These are phyloP conservation scores for Zaprionus capensis DNA, from an alignment of 1,140 invertebrate species.

Conservation along the genomic window DNA sequence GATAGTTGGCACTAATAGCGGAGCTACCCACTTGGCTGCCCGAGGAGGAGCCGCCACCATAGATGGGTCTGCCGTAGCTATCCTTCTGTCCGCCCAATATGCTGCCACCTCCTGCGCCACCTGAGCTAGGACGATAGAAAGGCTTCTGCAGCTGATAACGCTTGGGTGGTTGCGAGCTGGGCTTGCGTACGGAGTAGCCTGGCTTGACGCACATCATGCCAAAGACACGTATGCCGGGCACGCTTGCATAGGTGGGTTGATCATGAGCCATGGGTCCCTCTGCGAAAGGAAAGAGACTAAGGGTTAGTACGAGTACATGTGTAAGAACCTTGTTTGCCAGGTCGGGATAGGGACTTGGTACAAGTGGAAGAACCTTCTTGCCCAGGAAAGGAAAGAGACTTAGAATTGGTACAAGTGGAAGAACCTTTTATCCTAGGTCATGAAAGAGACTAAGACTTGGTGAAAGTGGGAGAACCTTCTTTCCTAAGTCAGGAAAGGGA, in stretches of 20 bases:
- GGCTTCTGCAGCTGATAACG: conserved; percentile 81
- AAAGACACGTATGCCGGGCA: conserved; percentile 95
- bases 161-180: conserved; percentile 80
- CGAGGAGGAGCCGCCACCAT: conserved; percentile 49
- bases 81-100: conserved; percentile 64
- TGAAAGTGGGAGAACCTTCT: too few species aligned
- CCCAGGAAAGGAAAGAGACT: not conserved
- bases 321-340: not conserved
- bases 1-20: conserved; percentile 74
- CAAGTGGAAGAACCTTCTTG: not conserved
- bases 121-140: conserved; percentile 68
- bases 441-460: not conserved
- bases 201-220: conserved; percentile 94
- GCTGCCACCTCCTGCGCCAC: conserved; percentile 32
- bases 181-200: conserved; percentile 78
- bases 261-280: conserved; percentile 97
- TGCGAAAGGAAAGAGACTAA: conserved; percentile 70
- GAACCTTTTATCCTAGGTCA: rapidly evolving
- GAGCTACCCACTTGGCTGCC: conserved; percentile 50
- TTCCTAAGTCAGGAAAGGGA: too few species aligned
- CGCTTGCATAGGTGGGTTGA: conserved; percentile 96
- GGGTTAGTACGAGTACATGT: not conserved
- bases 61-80: conserved; percentile 72
- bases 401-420: not conserved
- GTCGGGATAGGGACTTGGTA: not conserved